Evolutionary conservation across 2,888 invertebrate genomes (phyloP), one percentile per base, ranked within the genome.

Genomic region (Celastrina argiolus): DNA sequence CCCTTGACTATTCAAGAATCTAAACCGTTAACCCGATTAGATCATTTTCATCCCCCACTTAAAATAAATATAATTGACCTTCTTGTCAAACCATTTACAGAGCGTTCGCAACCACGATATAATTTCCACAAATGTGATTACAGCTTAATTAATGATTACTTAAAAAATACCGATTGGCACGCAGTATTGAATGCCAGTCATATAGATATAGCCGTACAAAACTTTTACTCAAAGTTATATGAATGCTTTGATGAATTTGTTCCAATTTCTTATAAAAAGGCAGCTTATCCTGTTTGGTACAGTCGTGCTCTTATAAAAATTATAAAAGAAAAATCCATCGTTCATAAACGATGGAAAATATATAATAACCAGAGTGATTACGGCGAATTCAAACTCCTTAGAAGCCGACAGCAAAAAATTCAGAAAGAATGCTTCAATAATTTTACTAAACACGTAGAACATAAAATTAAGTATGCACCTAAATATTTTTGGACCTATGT

Each of bases 401-500:
- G 28, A 6, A 26, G 26, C 5, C 18, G 28, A 14, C 56, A 56
- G 26, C 56, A 26, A 12, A 56, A 12, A 56, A 26, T 56, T 28
- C 63, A 63, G n/a, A 45, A 18, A 16, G 4, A 39, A 61, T 66
- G 58, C 26, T 66, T 42, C 22, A 7, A 8, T 16, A 63, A 28
- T 10, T 63, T 41, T 16, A 28, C 41, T 8, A 42, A 41, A 0
- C 22, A 22, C 5, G 22, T 18, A 1, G 63, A 63, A 63, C 0
- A 64, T 1, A 56, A 31, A 28, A 16, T 64, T 7, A 16, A n/a
- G 28, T 2, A n/a, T 10, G 16, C 26, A 8, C 61, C 66, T 16
- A 34, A 66, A 34, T 22, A 51, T 18, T 63, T 66, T 26, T 63
- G 66, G 63, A 63, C 51, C n/a, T 66, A 36, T 63, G 39, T 66